Conservation (phyloP, 2,113 vertebrate species). For the Laticauda laticaudata region DNA sequence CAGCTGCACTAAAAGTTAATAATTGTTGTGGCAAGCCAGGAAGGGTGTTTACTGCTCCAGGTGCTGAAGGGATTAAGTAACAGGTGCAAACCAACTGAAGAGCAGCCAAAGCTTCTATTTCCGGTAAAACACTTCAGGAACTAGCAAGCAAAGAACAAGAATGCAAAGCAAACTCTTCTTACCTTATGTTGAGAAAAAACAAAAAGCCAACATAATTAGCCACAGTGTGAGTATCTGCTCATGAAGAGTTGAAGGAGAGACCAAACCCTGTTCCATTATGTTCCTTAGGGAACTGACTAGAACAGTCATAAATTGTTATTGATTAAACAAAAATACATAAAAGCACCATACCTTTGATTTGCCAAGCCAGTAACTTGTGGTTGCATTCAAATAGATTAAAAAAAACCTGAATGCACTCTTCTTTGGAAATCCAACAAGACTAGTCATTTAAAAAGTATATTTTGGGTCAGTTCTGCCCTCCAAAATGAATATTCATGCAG, state of each 20-base stretch:
- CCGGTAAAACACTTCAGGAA: not conserved
- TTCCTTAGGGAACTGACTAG: not conserved
- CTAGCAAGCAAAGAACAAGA: not conserved
- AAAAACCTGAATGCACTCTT: not conserved
- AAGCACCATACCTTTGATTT: constrained; percentile 17
- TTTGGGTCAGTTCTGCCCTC: not conserved
- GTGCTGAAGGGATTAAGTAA: constrained; percentile 29
- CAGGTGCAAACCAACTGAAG: constrained; percentile 14
- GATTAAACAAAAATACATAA: constrained; percentile 18
- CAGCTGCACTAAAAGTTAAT: constrained; percentile 36
- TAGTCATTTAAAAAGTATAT: not conserved
- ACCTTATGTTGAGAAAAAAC: not conserved
- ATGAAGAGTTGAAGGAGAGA: not conserved
- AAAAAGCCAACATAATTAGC: not conserved
- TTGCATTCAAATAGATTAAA: not conserved
- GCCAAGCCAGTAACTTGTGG: not conserved
- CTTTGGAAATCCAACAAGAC: not conserved
- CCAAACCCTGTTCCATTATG: not conserved
- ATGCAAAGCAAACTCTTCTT: not conserved
- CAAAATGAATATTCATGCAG: not conserved
- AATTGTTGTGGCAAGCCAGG: constrained; percentile 10
- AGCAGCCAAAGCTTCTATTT: not conserved
- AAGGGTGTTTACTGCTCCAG: constrained; percentile 27
- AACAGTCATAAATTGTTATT: constrained; percentile 18
- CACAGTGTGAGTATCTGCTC: not conserved